Evolutionary conservation across 2,888 invertebrate species (phyloP).

Genomic region (Caenorhabditis auriculariae): DNA sequence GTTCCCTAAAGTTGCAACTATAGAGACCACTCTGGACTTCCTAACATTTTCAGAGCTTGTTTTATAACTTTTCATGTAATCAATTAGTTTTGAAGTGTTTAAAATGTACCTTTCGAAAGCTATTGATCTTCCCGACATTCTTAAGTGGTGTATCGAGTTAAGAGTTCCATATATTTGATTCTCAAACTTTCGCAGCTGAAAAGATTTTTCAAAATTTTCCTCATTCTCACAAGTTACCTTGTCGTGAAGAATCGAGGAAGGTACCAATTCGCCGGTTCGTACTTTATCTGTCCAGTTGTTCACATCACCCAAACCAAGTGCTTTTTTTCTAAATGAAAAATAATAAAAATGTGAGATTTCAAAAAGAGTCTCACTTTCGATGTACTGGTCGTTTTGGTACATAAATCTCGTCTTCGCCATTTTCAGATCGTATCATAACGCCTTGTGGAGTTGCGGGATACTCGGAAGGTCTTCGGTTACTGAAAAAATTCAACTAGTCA

Average conservation of each 20-base stretch:
- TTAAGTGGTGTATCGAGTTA: slow-evolving; percentile 38
- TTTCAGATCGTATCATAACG: too few relatives aligned
- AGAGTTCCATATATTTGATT: slow-evolving; percentile 40
- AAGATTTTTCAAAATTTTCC: neutral
- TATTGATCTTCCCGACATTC: slow-evolving; percentile 50
- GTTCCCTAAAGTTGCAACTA: too few relatives aligned
- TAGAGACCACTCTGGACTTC: too few relatives aligned
- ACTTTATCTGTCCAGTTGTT: slow-evolving; percentile 54
- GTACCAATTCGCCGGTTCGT: slow-evolving; percentile 55
- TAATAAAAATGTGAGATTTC: neutral
- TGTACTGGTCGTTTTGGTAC: too few relatives aligned
- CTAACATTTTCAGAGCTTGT: too few relatives aligned
- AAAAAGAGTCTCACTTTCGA: too few relatives aligned
- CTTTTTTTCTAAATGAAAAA: slow-evolving; percentile 19
- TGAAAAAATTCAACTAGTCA: slow-evolving; percentile 17
- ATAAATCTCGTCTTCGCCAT: too few relatives aligned
- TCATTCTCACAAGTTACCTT: slow-evolving; percentile 48
- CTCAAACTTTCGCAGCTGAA: slow-evolving; percentile 44
- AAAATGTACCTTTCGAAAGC: slow-evolving; percentile 49
- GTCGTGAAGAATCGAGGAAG: slow-evolving; percentile 44
- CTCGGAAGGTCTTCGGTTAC: slow-evolving; percentile 61
- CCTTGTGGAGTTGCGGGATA: too few relatives aligned
- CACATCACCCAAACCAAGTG: slow-evolving; percentile 56
- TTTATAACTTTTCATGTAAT: neutral
- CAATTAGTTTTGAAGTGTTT: neutral